phyloP scores from a whole-genome alignment of 2,797 vertebrate genomes.

The Sebastes itinus region DNA sequence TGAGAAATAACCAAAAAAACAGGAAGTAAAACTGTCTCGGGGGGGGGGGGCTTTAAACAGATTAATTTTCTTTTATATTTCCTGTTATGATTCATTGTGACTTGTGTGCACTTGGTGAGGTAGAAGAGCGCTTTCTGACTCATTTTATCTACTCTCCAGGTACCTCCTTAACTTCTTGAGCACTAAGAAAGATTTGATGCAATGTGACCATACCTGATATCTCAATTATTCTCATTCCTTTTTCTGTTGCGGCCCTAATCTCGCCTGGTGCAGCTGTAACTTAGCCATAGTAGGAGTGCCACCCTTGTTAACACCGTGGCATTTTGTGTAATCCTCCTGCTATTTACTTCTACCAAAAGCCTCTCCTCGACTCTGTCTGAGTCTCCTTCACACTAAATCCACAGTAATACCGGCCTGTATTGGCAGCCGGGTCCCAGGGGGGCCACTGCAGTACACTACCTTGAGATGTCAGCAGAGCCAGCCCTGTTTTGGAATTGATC shows the following conservation, averaged over 20 bases:
- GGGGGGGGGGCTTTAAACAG: background rate
- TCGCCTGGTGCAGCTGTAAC: background rate
- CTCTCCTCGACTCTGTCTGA: background rate
- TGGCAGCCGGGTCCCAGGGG: constrained; percentile 38
- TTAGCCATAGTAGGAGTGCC: background rate
- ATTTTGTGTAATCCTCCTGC: constrained; percentile 37
- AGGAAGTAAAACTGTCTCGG: too few species aligned
- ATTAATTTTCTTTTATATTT: background rate
- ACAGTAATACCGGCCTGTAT: constrained; percentile 39
- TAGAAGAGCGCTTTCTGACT: background rate
- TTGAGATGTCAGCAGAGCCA: constrained; percentile 68
- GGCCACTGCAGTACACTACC: constrained; percentile 44
- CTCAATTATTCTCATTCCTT: background rate
- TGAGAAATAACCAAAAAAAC: too few species aligned
- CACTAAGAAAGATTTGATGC: background rate
- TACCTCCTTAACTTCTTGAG: background rate
- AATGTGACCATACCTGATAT: background rate
- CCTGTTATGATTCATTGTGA: background rate
- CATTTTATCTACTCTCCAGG: background rate
- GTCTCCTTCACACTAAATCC: constrained; percentile 56
- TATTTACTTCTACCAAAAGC: constrained; percentile 29
- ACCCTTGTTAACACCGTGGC: background rate
- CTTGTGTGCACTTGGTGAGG: background rate
- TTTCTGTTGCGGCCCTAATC: background rate
- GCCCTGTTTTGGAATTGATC: constrained; percentile 64